phyloP scores from a whole-genome alignment of 2,888 invertebrate species.

The Limenitis camilla region DNA sequence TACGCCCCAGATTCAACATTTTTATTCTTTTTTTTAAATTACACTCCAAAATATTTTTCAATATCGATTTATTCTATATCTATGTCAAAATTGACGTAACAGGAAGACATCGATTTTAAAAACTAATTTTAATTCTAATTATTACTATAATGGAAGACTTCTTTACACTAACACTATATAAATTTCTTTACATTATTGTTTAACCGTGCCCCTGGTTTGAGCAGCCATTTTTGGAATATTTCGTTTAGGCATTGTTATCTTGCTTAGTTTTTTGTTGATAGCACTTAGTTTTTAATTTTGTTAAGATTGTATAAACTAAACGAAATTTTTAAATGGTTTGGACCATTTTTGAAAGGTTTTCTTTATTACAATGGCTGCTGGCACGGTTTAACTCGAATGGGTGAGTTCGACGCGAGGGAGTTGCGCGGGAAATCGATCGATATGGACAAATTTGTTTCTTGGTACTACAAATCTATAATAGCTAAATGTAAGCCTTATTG shows the following conservation, averaged over 20 bases:
- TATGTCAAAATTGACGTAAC: constrained; percentile 33
- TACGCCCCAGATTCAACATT: constrained; percentile 69
- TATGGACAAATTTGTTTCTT: constrained; percentile 34
- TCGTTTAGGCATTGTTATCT: constrained; percentile 26
- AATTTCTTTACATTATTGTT: constrained; percentile 34
- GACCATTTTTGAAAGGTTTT: constrained; percentile 45
- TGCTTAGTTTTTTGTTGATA: not conserved
- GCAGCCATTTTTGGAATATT: constrained; percentile 47
- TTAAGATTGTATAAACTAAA: constrained; percentile 1
- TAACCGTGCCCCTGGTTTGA: constrained; percentile 20
- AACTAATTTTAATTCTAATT: constrained; percentile 11
- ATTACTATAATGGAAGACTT: constrained; percentile 63
- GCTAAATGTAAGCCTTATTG: constrained; percentile 12
- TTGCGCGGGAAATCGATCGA: constrained; percentile 61
- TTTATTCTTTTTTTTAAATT: constrained; percentile 32
- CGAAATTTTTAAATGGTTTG: not conserved
- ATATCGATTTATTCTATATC: constrained; percentile 19
- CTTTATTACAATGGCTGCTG: constrained; percentile 49
- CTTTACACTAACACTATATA: constrained; percentile 49
- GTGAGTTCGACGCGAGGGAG: constrained; percentile 39
- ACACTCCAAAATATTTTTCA: constrained; percentile 16
- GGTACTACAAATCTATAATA: constrained; percentile 20
- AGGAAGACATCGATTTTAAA: constrained; percentile 35
- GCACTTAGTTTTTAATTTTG: constrained; percentile 20
- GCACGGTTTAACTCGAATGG: constrained; percentile 37